A percentile compares a stretch with the other conserved stretches of the same genome.
Conservation (phyloP, 2,888 invertebrate species). For the Caradrina kadenii region DNA sequence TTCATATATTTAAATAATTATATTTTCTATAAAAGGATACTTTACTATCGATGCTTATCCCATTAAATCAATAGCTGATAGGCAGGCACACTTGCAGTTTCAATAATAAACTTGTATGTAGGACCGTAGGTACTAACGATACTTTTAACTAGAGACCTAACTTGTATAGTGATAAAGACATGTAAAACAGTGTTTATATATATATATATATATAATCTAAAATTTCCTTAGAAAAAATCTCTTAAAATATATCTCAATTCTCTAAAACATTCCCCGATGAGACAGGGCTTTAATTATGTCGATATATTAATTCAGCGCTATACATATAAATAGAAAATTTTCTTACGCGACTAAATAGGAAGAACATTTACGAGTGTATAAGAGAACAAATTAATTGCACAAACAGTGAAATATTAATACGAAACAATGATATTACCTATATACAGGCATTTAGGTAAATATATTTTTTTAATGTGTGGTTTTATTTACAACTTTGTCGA, state of each 20-base stretch:
- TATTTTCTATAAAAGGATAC: conserved; percentile 72
- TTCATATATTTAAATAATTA: conserved; percentile 75
- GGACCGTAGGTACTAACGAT: conserved; percentile 68
- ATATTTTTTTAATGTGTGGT: conserved; percentile 33
- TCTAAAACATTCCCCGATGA: conserved; percentile 75
- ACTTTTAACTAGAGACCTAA: conserved; percentile 79
- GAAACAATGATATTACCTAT: conserved; percentile 70
- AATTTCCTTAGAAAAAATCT: conserved; percentile 88
- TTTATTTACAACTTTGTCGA: conserved; percentile 38
- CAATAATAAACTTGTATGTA: conserved; percentile 73
- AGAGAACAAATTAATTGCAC: conserved; percentile 87
- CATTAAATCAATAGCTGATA: conserved; percentile 78
- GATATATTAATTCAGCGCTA: conserved; percentile 81
- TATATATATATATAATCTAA: conserved; percentile 79
- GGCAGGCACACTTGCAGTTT: conserved; percentile 79
- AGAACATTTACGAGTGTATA: conserved; percentile 84
- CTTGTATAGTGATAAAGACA: conserved; percentile 86
- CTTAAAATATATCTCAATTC: conserved; percentile 90
- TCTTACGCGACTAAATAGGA: conserved; percentile 86
- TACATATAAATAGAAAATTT: conserved; percentile 88
- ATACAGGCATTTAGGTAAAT: conserved; percentile 57
- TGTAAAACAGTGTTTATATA: conserved; percentile 84
- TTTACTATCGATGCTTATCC: conserved; percentile 73
- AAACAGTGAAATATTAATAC: conserved; percentile 81
- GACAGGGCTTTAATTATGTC: conserved; percentile 74